These are phyloP conservation scores for Otocyon megalotis DNA, from an alignment of 2,113 vertebrate genomes.

Conservation along the genomic window DNA sequence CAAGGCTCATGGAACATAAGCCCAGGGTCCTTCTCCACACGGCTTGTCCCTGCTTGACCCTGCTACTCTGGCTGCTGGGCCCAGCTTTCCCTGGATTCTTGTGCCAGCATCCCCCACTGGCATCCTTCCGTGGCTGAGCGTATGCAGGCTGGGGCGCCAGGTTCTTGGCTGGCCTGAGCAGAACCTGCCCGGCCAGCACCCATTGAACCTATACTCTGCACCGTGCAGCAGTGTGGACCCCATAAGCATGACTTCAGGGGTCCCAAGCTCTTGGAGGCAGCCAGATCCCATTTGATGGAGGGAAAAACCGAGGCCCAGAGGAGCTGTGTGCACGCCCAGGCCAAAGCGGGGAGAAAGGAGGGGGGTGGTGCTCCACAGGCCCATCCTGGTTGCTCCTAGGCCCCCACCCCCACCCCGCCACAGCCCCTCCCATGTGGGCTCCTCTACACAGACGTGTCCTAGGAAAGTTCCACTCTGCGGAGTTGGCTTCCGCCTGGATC, in stretches of 20 bases:
- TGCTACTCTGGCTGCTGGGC: too few relatives aligned
- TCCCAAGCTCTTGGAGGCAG: rapidly evolving
- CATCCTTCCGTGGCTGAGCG: rapidly evolving
- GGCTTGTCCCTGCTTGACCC: background rate
- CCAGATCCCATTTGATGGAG: background rate
- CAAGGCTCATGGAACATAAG: rapidly evolving
- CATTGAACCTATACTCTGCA: rapidly evolving
- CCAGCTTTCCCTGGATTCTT: background rate
- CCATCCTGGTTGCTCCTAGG: background rate
- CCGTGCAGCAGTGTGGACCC: rapidly evolving
- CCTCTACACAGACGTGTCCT: rapidly evolving
- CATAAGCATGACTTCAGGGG: rapidly evolving
- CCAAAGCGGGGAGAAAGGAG: rapidly evolving
- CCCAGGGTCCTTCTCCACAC: background rate
- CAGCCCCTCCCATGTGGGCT: too few relatives aligned
- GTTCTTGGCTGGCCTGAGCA: rapidly evolving
- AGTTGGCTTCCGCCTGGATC: conserved; percentile 48
- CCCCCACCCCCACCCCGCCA: too few relatives aligned
- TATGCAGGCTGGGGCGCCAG: rapidly evolving
- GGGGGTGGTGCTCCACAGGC: rapidly evolving
- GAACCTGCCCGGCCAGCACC: rapidly evolving
- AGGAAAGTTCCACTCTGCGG: background rate
- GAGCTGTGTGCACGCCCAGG: rapidly evolving
- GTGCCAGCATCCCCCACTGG: background rate
- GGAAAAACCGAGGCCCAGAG: background rate